Conservation (phyloP, 2,888 invertebrate genomes). For the Xestia c-nigrum region DNA sequence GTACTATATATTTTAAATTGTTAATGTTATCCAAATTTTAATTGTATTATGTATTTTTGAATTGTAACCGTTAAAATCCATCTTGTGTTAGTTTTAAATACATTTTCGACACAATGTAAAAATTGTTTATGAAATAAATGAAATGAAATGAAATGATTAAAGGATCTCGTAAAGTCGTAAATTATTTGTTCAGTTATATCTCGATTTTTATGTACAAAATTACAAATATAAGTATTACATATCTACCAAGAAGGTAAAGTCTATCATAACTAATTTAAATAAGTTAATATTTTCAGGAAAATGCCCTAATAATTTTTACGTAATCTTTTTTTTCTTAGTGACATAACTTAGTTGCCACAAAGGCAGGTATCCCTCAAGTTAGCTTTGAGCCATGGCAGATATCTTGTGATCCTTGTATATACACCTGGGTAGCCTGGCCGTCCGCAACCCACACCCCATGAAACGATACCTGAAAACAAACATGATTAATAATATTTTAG, state of each 20-base stretch:
- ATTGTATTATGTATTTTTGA: too few species aligned
- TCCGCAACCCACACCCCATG: constrained; percentile 96
- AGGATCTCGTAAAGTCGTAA: constrained; percentile 14
- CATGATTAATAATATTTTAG: background rate
- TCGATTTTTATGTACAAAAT: constrained; percentile 33
- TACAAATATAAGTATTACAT: constrained; percentile 12
- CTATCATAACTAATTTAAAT: background rate
- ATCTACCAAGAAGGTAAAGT: background rate
- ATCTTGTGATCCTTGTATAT: constrained; percentile 93
- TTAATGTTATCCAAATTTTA: too few species aligned
- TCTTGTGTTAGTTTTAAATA: too few species aligned
- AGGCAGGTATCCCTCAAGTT: constrained; percentile 94
- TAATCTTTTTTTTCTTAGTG: background rate
- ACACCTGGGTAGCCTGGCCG: constrained; percentile 94
- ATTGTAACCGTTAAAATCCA: too few species aligned
- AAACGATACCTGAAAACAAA: constrained; percentile 93
- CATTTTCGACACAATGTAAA: too few species aligned
- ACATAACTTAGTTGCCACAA: constrained; percentile 86
- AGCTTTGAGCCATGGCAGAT: constrained; percentile 93
- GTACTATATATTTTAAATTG: too few species aligned
- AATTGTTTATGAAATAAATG: too few species aligned
- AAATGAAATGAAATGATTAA: too few species aligned
- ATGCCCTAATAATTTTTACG: background rate
- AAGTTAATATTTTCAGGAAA: background rate
- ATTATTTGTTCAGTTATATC: constrained; percentile 13